Evolutionary conservation across 2,113 vertebrate species (phyloP).

Genomic region (Halichoerus grypus): DNA sequence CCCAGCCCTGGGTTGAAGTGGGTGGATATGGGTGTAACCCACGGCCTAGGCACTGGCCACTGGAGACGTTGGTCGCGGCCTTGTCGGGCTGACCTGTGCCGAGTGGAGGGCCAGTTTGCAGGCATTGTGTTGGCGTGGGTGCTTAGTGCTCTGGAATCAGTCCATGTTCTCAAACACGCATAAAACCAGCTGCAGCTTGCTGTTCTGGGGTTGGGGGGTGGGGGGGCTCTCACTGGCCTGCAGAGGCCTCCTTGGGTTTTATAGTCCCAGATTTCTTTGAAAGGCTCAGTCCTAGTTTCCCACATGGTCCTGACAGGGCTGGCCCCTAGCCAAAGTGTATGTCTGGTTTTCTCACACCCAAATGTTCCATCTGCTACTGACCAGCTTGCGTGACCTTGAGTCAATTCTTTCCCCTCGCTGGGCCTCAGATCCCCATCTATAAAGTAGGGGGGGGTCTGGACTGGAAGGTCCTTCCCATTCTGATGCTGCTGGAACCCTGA

Average conservation of each 20-base stretch:
- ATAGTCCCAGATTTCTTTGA: background rate
- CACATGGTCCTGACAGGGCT: background rate
- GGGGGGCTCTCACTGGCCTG: background rate
- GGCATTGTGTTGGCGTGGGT: background rate
- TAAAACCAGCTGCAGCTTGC: background rate
- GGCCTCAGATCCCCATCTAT: background rate
- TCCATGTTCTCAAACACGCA: background rate
- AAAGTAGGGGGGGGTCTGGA: background rate
- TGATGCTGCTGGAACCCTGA: background rate
- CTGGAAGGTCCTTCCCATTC: background rate
- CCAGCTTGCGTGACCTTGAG: background rate
- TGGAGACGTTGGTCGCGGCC: background rate
- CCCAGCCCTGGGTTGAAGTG: background rate
- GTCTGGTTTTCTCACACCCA: background rate
- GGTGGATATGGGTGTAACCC: constrained; percentile 6
- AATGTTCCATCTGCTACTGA: background rate
- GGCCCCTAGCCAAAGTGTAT: background rate
- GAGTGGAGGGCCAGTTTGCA: background rate
- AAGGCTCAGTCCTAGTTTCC: background rate
- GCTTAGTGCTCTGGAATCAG: background rate
- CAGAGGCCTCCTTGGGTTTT: background rate
- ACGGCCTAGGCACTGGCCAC: background rate
- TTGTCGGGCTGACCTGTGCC: background rate
- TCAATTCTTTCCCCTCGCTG: background rate
- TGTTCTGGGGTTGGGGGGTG: background rate